phyloP scores from a whole-genome alignment of 2,113 vertebrate species.

The Cheirogaleus medius region DNA sequence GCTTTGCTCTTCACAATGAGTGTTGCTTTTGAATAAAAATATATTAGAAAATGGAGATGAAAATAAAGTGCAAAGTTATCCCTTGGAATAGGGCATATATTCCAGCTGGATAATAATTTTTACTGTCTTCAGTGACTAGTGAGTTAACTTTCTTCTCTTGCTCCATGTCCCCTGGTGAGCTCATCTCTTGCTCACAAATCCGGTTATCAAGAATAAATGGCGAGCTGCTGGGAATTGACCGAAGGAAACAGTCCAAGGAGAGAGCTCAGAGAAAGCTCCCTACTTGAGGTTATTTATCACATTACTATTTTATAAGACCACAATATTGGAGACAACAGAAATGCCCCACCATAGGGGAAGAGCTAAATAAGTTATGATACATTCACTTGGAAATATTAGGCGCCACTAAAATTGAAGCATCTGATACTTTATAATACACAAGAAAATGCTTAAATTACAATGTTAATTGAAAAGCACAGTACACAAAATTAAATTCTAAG shows the following conservation, averaged over 20 bases:
- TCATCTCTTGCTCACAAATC: conserved; percentile 52
- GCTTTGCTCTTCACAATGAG: background rate
- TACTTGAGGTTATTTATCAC: conserved; percentile 40
- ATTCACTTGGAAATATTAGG: conserved; percentile 9
- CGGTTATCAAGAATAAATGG: conserved; percentile 60
- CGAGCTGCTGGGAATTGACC: conserved; percentile 42
- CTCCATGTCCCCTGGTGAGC: background rate
- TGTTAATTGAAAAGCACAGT: background rate
- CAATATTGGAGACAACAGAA: conserved; percentile 31
- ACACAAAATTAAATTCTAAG: background rate
- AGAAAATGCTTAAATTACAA: background rate
- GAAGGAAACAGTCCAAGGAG: conserved; percentile 22
- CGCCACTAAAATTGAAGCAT: background rate
- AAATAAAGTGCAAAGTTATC: background rate
- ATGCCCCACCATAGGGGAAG: background rate
- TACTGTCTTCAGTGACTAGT: background rate
- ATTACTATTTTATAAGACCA: background rate
- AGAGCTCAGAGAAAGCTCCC: background rate
- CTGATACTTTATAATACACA: background rate
- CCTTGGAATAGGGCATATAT: background rate
- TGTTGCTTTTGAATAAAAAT: background rate
- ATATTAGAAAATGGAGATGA: background rate
- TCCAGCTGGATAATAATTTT: background rate
- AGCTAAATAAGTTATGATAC: conserved; percentile 4
- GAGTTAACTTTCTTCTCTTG: conserved; percentile 37